Base-by-base conservation (phyloP, 2,888 invertebrate species). In the Parapristionchus giblindavisi region DNA sequence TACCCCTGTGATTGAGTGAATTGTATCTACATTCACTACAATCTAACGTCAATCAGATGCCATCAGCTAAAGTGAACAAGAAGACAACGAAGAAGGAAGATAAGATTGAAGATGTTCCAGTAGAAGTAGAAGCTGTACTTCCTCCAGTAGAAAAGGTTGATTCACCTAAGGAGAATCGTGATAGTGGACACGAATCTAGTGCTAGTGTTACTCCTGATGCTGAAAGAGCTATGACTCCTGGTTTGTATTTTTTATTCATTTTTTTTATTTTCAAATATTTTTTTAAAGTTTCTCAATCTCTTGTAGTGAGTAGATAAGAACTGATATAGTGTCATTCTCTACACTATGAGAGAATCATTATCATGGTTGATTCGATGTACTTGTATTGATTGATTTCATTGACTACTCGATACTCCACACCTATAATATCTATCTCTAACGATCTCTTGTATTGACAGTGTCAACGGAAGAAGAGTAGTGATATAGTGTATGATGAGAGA, bases 121-220 rank as follows among this genome's bases (percentile, higher is more conserved):
- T n/a, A n/a, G n/a, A n/a, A n/a, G n/a, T n/a, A n/a, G n/a, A n/a
- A n/a, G n/a, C n/a, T n/a, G n/a, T n/a, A n/a, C n/a, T n/a, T n/a
- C n/a, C n/a, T 29, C 29, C 29, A 5, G 29, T 52, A 2, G 68
- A 11, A n/a, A 68, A 68, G 70, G 70, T n/a, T n/a, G n/a, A 40
- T 40, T 56, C 70, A 40, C 70, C 70, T 11, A 71, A 71, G 70
- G 70, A 71, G 70, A 71, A 71, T 29, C n/a, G 73, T 51, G 74
- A 74, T n/a, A 63, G 63, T 27, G 74, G 74, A 2, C 74, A 74
- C 65, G 74, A 74, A 65, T 63, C 63, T 40, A 63, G 74, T 52
- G 74, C 60, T 4, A 48, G 36, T 43, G 63, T 27, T 27, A 63
- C 74, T 21, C 74, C 74, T 34, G 74, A 63, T 65, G 63, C 36